Evolutionary conservation across 2,888 invertebrate species (phyloP).

Genomic region (Ochropleura leucogaster): DNA sequence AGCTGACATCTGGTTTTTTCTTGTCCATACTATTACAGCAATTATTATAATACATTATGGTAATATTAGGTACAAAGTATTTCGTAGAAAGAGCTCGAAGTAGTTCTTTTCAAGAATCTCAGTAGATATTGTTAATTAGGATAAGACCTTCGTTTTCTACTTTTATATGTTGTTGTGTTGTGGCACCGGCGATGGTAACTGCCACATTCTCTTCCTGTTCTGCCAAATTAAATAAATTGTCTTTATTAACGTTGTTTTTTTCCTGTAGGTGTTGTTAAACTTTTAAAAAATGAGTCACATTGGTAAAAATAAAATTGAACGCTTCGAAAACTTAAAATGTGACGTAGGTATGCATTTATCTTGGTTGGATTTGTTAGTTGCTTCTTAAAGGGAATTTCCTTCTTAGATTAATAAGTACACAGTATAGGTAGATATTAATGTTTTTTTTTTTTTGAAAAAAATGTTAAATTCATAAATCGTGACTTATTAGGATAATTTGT

Average conservation of each 20-base stretch:
- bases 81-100: constrained; percentile 12
- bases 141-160: constrained; percentile 46
- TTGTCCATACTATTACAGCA: constrained; percentile 5
- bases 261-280: constrained; percentile 22
- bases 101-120: constrained; percentile 44
- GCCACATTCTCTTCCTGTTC: constrained; percentile 40
- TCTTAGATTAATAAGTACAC: neutral
- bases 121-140: constrained; percentile 43
- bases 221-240: constrained; percentile 60
- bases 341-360: neutral
- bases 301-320: neutral
- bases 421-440: neutral
- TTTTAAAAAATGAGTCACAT: neutral
- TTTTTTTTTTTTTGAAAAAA: too few relatives aligned
- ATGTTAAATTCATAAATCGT: neutral
- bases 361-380: neutral
- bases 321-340: neutral
- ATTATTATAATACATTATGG: constrained; percentile 8
- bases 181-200: constrained; percentile 8
- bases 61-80: constrained; percentile 29
- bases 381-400: too few relatives aligned
- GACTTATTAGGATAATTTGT: constrained; percentile 5
- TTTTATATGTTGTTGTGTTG: constrained; percentile 31
- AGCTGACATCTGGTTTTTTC: neutral
- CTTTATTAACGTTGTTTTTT: constrained; percentile 59